A percentile compares a stretch with the other conserved stretches of the same genome.
These are phyloP conservation scores for Cephus nigrinus DNA, from an alignment of 2,888 invertebrate species.

Conservation along the genomic window DNA sequence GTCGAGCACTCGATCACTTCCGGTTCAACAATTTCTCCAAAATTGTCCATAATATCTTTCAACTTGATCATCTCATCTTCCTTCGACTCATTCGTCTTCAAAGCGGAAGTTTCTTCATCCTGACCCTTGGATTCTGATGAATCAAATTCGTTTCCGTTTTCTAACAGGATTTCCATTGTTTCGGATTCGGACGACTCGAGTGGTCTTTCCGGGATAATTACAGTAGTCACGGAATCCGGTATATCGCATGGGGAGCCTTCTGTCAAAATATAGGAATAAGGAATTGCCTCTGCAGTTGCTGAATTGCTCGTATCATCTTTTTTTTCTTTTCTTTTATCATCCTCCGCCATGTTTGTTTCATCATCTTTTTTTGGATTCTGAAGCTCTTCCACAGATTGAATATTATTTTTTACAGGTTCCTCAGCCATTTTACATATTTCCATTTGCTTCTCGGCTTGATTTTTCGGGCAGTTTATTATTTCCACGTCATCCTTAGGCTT, in stretches of 20 bases:
- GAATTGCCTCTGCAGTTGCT: background rate
- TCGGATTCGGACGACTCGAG: slow-evolving; percentile 27
- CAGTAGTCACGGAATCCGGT: slow-evolving; percentile 58
- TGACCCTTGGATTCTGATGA: slow-evolving; percentile 7
- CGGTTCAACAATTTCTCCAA: slow-evolving; percentile 42
- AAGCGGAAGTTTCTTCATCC: background rate
- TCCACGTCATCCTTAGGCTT: slow-evolving; percentile 17
- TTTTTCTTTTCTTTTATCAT: background rate
- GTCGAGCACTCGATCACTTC: slow-evolving; percentile 18
- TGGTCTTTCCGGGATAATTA: slow-evolving; percentile 53
- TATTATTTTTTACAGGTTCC: slow-evolving; percentile 3
- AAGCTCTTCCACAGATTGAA: background rate
- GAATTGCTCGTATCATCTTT: background rate
- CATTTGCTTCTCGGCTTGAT: background rate
- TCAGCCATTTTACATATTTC: slow-evolving; percentile 4
- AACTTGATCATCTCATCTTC: background rate
- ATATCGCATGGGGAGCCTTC: slow-evolving; percentile 60
- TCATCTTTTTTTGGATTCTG: background rate
- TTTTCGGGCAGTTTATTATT: slow-evolving; percentile 2
- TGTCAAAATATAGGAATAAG: slow-evolving; percentile 48
- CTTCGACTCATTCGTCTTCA: slow-evolving; percentile 2
- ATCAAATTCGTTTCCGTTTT: slow-evolving; percentile 19
- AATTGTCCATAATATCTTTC: slow-evolving; percentile 26
- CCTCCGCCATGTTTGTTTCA: background rate
- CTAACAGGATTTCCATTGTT: slow-evolving; percentile 22